Percentiles rank a stretch among this genome's conserved stretches.
These are phyloP conservation scores for Mustela nigripes DNA, from an alignment of 2,113 vertebrate species.

Conservation along the genomic window DNA sequence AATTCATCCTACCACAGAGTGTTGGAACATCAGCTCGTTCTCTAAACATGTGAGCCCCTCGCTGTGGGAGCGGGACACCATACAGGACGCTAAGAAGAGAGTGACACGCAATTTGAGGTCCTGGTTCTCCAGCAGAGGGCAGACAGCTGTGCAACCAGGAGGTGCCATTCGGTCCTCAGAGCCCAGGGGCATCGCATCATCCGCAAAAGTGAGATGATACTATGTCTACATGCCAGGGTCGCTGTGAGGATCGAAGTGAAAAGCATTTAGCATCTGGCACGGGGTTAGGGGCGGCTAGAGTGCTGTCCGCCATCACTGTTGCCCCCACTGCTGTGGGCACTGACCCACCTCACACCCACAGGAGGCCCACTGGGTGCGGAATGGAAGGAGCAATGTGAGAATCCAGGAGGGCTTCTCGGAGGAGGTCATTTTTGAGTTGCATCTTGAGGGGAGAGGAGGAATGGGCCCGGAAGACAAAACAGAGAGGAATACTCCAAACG, in stretches of 20 bases:
- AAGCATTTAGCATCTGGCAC: not conserved
- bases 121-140: not conserved
- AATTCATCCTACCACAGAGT: not conserved
- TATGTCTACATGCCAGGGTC: not conserved
- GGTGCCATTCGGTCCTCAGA: fast-evolving
- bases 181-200: fast-evolving
- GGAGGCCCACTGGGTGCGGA: not conserved
- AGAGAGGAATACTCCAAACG: not conserved
- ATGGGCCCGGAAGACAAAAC: not conserved
- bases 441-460: not conserved
- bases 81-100: not conserved
- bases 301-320: not conserved
- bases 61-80: not conserved
- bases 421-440: not conserved
- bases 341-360: fast-evolving
- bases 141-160: not conserved
- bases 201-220: not conserved
- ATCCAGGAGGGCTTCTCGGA: not conserved
- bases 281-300: too few species aligned
- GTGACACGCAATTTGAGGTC: fast-evolving
- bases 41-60: not conserved
- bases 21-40: too few species aligned
- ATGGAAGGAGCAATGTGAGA: not conserved
- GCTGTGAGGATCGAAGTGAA: not conserved
- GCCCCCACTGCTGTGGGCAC: fast-evolving